These are phyloP conservation scores for Meteorus cinctellus DNA, from an alignment of 2,888 invertebrate species.

Conservation along the genomic window DNA sequence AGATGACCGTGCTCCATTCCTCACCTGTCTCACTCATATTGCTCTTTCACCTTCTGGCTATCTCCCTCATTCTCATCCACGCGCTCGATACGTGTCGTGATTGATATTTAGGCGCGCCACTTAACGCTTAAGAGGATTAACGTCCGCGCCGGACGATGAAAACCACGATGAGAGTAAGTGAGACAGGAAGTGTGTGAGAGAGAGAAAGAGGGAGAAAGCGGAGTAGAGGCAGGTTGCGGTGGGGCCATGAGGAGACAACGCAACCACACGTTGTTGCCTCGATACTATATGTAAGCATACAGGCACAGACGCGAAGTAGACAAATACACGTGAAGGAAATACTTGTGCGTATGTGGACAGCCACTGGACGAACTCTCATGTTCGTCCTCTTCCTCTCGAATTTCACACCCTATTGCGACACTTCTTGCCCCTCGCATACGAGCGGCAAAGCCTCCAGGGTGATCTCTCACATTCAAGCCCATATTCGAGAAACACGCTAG, in stretches of 20 bases:
- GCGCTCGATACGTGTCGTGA: constrained; percentile 60
- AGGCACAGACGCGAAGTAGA: background rate
- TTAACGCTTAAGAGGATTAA: constrained; percentile 71
- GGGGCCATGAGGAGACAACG: constrained; percentile 34
- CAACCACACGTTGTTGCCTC: constrained; percentile 20
- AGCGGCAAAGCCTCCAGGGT: constrained; percentile 26
- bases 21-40: background rate
- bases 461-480: constrained; percentile 29
- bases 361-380: constrained; percentile 7
- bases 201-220: background rate
- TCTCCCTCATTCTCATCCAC: constrained; percentile 14
- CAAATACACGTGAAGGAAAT: background rate
- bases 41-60: background rate
- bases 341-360: constrained; percentile 17
- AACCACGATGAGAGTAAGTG: constrained; percentile 20
- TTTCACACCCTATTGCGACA: constrained; percentile 25
- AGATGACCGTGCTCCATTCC: background rate
- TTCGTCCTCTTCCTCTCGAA: background rate
- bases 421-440: background rate
- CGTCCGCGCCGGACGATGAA: constrained; percentile 59
- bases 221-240: constrained; percentile 29
- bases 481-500: constrained; percentile 58
- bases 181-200: constrained; percentile 27
- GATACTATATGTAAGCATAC: background rate
- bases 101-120: constrained; percentile 70